Percentiles rank a stretch among this genome's conserved stretches.
phyloP scores from a whole-genome alignment of 1,140 invertebrate species.

The Eufriesea mexicana region DNA sequence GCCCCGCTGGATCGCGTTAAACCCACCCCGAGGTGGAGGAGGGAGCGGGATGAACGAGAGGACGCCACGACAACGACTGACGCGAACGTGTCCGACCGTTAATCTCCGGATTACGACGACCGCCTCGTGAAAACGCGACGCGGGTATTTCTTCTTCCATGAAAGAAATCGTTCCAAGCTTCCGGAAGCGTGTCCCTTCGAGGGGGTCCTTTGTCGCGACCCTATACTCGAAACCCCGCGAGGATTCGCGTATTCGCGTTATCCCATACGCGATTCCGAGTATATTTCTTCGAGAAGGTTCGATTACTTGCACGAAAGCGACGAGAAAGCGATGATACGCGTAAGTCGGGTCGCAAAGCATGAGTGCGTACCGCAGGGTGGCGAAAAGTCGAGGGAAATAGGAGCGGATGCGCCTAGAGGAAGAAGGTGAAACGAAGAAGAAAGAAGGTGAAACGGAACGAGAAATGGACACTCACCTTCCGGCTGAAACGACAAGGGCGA shows the following conservation, averaged over 20 bases:
- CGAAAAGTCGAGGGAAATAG: neutral
- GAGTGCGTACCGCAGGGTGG: too few relatives aligned
- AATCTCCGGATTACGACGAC: constrained; percentile 42
- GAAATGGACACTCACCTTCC: constrained; percentile 76
- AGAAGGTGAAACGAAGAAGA: neutral
- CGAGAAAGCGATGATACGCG: neutral
- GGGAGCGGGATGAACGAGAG: neutral
- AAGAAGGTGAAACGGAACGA: neutral
- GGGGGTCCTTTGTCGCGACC: neutral
- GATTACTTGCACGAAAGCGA: too few relatives aligned
- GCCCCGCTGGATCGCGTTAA: constrained; percentile 34
- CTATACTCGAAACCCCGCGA: too few relatives aligned
- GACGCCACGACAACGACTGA: constrained; percentile 14
- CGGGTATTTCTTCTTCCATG: constrained; percentile 14
- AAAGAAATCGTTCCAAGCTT: neutral
- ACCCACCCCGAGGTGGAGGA: neutral
- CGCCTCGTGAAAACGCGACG: constrained; percentile 26
- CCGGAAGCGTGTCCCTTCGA: neutral
- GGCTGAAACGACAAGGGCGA: constrained; percentile 75
- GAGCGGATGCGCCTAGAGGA: too few relatives aligned
- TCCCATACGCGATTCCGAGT: too few relatives aligned
- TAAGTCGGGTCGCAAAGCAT: too few relatives aligned
- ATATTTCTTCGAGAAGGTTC: too few relatives aligned
- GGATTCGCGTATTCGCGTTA: too few relatives aligned
- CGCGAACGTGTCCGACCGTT: constrained; percentile 35